A percentile compares a stretch with the other conserved stretches of the same genome.
Evolutionary conservation across 2,113 vertebrate species (phyloP).

Genomic region (Myxocyprinus asiaticus): DNA sequence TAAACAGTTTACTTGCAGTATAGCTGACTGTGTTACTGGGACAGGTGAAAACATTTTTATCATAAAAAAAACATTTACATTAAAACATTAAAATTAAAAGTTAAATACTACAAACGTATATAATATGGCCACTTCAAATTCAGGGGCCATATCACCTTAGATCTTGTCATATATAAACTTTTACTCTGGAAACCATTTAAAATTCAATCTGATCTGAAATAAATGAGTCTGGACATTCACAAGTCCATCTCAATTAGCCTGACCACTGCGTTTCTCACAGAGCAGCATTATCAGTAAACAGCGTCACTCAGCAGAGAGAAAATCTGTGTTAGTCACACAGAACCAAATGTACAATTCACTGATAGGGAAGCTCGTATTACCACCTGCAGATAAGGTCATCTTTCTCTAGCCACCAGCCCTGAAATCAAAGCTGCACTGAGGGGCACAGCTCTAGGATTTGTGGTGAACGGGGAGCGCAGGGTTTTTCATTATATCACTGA

Average conservation of each 20-base stretch:
- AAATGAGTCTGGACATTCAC: neutral
- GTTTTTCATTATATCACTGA: constrained; percentile 63
- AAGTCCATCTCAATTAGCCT: neutral
- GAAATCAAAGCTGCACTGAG: constrained; percentile 43
- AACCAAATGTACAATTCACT: constrained; percentile 33
- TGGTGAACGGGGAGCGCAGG: constrained; percentile 37
- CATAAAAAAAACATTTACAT: too few relatives aligned
- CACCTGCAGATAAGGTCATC: constrained; percentile 55
- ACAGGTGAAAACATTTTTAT: too few relatives aligned
- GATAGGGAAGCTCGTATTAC: constrained; percentile 48
- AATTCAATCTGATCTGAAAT: neutral
- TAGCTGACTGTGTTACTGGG: too few relatives aligned
- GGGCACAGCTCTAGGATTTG: constrained; percentile 34
- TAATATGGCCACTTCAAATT: too few relatives aligned
- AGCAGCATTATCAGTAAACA: constrained; percentile 32
- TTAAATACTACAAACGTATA: too few relatives aligned
- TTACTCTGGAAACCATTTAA: too few relatives aligned
- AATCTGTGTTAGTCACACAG: constrained; percentile 27
- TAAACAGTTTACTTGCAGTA: too few relatives aligned
- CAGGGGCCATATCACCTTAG: too few relatives aligned
- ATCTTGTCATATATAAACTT: too few relatives aligned
- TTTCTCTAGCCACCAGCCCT: constrained; percentile 46
- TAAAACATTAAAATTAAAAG: too few relatives aligned
- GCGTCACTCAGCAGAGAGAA: constrained; percentile 30
- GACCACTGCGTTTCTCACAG: neutral